phyloP scores from a whole-genome alignment of 2,113 vertebrate genomes.

The Paradisaea rubra region DNA sequence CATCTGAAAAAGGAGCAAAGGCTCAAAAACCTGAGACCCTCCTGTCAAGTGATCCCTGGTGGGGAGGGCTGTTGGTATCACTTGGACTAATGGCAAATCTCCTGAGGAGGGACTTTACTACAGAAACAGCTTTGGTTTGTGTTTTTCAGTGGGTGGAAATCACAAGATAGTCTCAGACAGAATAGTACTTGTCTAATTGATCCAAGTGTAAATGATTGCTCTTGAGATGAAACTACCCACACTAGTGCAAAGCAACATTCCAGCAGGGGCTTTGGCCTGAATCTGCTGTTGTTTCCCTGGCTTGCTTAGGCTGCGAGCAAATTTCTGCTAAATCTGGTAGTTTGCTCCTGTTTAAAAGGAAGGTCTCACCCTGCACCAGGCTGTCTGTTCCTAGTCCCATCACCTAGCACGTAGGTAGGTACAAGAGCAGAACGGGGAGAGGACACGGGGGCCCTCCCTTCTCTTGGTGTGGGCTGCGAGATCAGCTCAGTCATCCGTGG shows the following conservation, averaged over 20 bases:
- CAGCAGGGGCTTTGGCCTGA: not conserved
- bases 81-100: not conserved
- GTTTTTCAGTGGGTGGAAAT: not conserved
- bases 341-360: not conserved
- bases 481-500: not conserved
- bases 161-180: not conserved
- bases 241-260: not conserved
- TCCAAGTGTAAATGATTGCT: not conserved
- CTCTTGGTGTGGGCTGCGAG: not conserved
- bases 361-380: not conserved
- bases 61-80: not conserved
- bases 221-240: not conserved
- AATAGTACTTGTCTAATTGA: not conserved
- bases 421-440: not conserved
- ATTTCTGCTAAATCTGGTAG: not conserved
- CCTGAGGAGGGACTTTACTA: not conserved
- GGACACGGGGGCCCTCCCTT: not conserved
- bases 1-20: not conserved
- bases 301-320: not conserved
- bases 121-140: not conserved
- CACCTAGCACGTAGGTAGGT: fast-evolving
- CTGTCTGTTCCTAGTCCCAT: not conserved
- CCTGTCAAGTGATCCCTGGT: not conserved
- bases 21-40: not conserved
- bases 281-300: not conserved